These are phyloP conservation scores for Aphyosemion australe DNA, from an alignment of 2,113 vertebrate genomes.

Conservation along the genomic window DNA sequence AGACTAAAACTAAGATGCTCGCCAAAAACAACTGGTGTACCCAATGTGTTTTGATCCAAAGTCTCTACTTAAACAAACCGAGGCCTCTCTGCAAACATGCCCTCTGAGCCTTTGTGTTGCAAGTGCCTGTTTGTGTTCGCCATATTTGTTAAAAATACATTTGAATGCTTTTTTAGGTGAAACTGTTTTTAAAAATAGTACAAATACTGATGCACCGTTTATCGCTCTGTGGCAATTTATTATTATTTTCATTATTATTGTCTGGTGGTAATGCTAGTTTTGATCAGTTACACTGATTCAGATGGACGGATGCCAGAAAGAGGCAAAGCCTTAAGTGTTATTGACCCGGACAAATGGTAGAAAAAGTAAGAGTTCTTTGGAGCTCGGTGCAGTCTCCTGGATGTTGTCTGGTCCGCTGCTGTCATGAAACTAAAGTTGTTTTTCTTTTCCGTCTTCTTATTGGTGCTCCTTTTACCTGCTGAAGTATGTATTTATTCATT, in stretches of 20 bases:
- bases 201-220: not conserved
- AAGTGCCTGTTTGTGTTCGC: not conserved
- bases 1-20: too few species aligned
- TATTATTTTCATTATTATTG: not conserved
- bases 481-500: constrained; percentile 66
- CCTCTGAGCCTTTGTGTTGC: constrained; percentile 47
- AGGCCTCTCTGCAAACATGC: constrained; percentile 54
- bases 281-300: constrained; percentile 57
- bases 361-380: constrained; percentile 16
- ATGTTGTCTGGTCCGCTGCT: constrained; percentile 38
- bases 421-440: constrained; percentile 76
- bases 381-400: constrained; percentile 32
- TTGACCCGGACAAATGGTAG: constrained; percentile 37
- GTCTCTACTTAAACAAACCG: constrained; percentile 67
- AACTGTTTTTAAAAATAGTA: not conserved
- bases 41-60: constrained; percentile 52
- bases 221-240: not conserved
- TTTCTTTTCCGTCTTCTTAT: constrained; percentile 64
- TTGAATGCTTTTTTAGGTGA: not conserved
- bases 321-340: constrained; percentile 58
- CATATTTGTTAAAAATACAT: not conserved
- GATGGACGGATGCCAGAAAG: constrained; percentile 13
- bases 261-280: constrained; percentile 2
- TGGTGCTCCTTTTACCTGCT: constrained; percentile 64
- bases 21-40: too few species aligned